Base-by-base conservation (phyloP, 2,797 vertebrate species). In the Miichthys miiuy region DNA sequence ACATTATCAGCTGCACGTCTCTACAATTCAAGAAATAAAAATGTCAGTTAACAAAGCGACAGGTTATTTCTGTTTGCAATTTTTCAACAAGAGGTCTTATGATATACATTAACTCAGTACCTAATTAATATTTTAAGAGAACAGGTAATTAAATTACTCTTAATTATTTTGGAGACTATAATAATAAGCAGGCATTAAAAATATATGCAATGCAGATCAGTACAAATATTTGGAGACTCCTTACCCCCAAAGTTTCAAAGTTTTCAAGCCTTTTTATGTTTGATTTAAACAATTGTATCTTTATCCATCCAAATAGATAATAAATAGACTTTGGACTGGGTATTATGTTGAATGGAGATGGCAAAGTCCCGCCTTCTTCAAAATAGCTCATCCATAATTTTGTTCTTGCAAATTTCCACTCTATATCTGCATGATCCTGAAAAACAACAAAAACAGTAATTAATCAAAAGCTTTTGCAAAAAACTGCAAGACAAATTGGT, bases 311-410 rank as follows among this genome's bases (percentile, higher is more conserved):
- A 67, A 96, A 73, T 30, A 99, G 84, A 91, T 99, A 98, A 94
- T 96, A 98, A 47, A 97, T 74, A 6, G 98, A 97, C 84, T 99
- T 99, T 63, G 98, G 98, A 80, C 97, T 99, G 17, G 97, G 97
- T 80, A 99, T 96, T 75, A 99, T 98, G 85, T 99, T 99, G 88
- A 99, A 99, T 21, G 98, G 98, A 54, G 98, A 96, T 4, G 98
- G 97, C 55, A 99, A 91, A 69, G 98, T 99, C 38, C 96, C 97
- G 27, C 98, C 98, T 96, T 99, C 98, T 93, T 99, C 98, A 90
- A 99, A 99, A 84, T 99, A 99, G 90, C 98, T 99, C 97, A 99
- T 99, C 98, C 98, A 99, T 77, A 99, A 94, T 91, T 99, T 99
- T 67, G 98, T 99, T 89, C 98, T 95, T 79, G 98, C 98, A 94